These are phyloP conservation scores for Callimorpha dominula DNA, from an alignment of 2,888 invertebrate species.

Conservation along the genomic window DNA sequence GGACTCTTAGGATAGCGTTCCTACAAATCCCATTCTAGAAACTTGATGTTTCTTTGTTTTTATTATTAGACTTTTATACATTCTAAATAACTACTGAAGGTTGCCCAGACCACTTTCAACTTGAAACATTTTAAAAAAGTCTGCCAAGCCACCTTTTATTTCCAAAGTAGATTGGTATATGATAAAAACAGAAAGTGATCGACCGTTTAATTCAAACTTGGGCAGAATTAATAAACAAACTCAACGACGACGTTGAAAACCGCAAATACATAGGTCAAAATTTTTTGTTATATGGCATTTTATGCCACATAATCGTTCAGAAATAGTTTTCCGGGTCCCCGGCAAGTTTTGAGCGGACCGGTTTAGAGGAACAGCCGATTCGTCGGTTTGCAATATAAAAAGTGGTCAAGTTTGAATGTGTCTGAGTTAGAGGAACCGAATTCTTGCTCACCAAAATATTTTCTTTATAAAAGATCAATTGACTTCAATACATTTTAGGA, in stretches of 20 bases:
- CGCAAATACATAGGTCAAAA: conserved; percentile 44
- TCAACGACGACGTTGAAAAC: conserved; percentile 38
- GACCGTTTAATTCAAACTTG: conserved; percentile 45
- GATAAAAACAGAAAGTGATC: conserved; percentile 50
- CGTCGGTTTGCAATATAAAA: conserved; percentile 53
- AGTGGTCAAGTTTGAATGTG: conserved; percentile 42
- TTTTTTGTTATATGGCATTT: conserved; percentile 41
- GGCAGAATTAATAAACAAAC: conserved; percentile 37
- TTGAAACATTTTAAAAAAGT: conserved; percentile 26
- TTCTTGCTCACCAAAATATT: background rate
- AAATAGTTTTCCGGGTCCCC: conserved; percentile 50
- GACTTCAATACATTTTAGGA: background rate
- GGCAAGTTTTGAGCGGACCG: conserved; percentile 55
- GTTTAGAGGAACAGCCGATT: conserved; percentile 56
- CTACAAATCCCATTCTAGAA: conserved; percentile 50
- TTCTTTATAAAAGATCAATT: background rate
- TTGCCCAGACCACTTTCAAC: conserved; percentile 38
- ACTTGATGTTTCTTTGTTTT: conserved; percentile 46
- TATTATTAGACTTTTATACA: conserved; percentile 32
- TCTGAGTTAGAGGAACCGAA: conserved; percentile 22
- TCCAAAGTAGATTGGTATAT: conserved; percentile 36
- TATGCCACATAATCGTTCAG: conserved; percentile 53
- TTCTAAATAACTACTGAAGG: conserved; percentile 33
- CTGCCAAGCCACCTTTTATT: conserved; percentile 24
- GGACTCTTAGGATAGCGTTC: conserved; percentile 28